These are phyloP conservation scores for Sinocyclocheilus rhinocerous DNA, from an alignment of 2,113 vertebrate species.

Conservation along the genomic window DNA sequence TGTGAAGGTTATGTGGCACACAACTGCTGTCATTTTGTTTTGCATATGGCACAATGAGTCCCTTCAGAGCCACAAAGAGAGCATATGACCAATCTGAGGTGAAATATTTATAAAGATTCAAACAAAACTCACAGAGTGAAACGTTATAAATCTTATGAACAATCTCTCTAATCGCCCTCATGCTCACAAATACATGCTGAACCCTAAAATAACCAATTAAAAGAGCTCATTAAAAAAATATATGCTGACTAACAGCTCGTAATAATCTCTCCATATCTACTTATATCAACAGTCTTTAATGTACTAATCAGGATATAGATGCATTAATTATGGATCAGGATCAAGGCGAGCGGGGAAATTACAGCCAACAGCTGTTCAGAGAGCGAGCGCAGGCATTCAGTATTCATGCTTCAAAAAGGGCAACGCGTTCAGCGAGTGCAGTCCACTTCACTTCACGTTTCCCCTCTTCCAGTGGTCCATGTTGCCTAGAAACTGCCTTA, in stretches of 20 bases:
- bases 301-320: conserved; percentile 62
- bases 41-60: conserved; percentile 34
- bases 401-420: conserved; percentile 49
- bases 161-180: conserved; percentile 2
- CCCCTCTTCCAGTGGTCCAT: conserved; percentile 49
- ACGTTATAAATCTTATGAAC: background rate
- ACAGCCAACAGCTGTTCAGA: conserved; percentile 39
- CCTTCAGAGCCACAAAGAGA: background rate
- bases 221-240: conserved; percentile 32
- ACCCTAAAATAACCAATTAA: conserved; percentile 26
- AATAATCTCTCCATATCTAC: conserved; percentile 44
- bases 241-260: conserved; percentile 13
- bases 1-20: conserved; percentile 24
- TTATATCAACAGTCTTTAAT: conserved; percentile 52
- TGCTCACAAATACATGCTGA: background rate
- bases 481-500: conserved; percentile 66
- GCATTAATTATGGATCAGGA: conserved; percentile 47
- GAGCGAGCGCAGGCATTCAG: conserved; percentile 11
- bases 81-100: background rate
- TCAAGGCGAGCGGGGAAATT: conserved; percentile 34
- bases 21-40: conserved; percentile 15
- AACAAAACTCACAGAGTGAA: conserved; percentile 5
- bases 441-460: conserved; percentile 48
- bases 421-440: conserved; percentile 19
- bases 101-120: conserved; percentile 12